Evolutionary conservation across 2,113 vertebrate species (phyloP).

Genomic region (Corvus hawaiiensis): DNA sequence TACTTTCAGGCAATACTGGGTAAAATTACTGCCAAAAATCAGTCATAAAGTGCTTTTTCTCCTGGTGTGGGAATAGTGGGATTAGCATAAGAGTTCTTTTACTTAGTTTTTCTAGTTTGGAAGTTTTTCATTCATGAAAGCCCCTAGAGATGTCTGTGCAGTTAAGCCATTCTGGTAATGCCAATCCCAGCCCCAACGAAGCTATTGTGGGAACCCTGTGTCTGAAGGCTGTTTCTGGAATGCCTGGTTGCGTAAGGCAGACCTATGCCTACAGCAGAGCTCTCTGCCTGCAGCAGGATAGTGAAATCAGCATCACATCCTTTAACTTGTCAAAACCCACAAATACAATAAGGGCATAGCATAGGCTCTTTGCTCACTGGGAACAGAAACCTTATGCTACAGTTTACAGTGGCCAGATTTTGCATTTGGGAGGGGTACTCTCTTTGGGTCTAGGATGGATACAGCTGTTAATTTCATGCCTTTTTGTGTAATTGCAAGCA

Average conservation of each 20-base stretch:
- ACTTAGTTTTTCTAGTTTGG: neutral
- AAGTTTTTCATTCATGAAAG: neutral
- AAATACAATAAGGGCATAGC: accelerated
- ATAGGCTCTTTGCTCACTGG: neutral
- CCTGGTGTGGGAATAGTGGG: neutral
- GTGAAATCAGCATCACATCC: neutral
- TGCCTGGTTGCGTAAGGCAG: neutral
- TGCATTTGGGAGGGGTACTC: neutral
- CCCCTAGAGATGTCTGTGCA: neutral
- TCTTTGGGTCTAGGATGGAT: neutral
- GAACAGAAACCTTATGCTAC: neutral
- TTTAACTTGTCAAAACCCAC: neutral
- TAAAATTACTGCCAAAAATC: neutral
- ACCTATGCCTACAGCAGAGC: neutral
- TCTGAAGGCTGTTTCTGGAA: neutral
- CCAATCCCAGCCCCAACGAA: accelerated
- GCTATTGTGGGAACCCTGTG: accelerated
- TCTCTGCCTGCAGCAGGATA: neutral
- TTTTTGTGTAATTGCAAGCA: neutral
- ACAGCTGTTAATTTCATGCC: neutral
- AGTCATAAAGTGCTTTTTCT: neutral
- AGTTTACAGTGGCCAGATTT: neutral
- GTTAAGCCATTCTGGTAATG: neutral
- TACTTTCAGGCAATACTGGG: neutral
- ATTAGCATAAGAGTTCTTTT: neutral